phyloP scores from a whole-genome alignment of 2,888 invertebrate species.

The Ceraclea dissimilis region DNA sequence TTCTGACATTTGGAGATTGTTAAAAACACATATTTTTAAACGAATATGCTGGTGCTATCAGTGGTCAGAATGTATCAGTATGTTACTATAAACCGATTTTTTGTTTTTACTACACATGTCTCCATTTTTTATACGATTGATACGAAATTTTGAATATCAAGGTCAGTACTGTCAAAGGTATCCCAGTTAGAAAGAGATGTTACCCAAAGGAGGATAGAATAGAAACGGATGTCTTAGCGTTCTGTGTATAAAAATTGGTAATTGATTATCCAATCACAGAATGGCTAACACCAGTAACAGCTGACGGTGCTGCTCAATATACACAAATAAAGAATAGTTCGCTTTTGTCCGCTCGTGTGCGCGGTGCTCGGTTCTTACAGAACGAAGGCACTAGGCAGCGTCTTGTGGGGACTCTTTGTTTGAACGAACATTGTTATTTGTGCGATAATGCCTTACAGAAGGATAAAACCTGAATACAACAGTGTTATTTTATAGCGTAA shows the following conservation, averaged over 20 bases:
- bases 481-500: constrained; percentile 51
- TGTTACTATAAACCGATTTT: too few relatives aligned
- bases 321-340: constrained; percentile 9
- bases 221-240: background rate
- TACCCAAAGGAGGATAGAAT: constrained; percentile 25
- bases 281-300: constrained; percentile 34
- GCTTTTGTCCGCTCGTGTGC: constrained; percentile 10
- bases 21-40: too few relatives aligned
- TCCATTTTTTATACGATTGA: too few relatives aligned
- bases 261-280: constrained; percentile 49
- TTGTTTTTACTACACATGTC: too few relatives aligned
- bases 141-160: too few relatives aligned
- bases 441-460: constrained; percentile 50
- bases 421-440: constrained; percentile 41
- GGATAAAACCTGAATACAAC: constrained; percentile 46
- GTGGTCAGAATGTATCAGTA: too few relatives aligned
- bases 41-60: too few relatives aligned
- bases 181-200: too few relatives aligned
- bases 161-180: too few relatives aligned
- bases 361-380: background rate
- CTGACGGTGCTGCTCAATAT: constrained; percentile 31
- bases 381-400: constrained; percentile 30
- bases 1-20: constrained; percentile 37
- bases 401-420: constrained; percentile 31
- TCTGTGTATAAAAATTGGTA: constrained; percentile 29